Percentiles rank a stretch among this genome's conserved stretches.
Evolutionary conservation across 1,140 invertebrate genomes (phyloP).

Genomic region (Sycophila sp.): DNA sequence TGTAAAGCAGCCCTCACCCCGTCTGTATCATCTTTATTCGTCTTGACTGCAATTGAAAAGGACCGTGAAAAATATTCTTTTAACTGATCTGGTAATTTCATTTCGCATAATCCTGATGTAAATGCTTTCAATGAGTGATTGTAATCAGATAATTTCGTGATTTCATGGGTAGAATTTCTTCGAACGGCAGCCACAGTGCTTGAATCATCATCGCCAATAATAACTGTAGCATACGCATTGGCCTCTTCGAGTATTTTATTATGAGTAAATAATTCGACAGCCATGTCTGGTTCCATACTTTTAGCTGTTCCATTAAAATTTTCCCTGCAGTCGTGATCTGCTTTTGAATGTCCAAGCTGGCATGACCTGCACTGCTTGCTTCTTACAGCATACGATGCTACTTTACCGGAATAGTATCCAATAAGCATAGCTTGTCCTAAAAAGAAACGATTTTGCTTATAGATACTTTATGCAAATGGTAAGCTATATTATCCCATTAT

Average conservation of each 20-base stretch:
- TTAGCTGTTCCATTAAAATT: slow-evolving; percentile 39
- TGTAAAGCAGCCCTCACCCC: slow-evolving; percentile 2
- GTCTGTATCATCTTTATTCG: slow-evolving; percentile 24
- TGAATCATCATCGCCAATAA: slow-evolving; percentile 37
- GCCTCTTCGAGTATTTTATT: slow-evolving; percentile 11
- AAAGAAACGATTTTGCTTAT: background rate
- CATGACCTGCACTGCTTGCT: background rate
- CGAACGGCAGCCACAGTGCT: slow-evolving; percentile 34
- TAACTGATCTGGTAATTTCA: slow-evolving; percentile 3
- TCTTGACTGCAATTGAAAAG: slow-evolving; percentile 29
- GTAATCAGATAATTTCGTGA: slow-evolving; percentile 38
- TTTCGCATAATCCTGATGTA: slow-evolving; percentile 25
- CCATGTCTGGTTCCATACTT: slow-evolving; percentile 34
- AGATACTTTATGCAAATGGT: background rate
- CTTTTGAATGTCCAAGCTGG: slow-evolving; percentile 18
- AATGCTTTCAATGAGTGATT: slow-evolving; percentile 29
- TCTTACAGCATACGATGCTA: background rate
- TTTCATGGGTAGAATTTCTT: slow-evolving; percentile 1
- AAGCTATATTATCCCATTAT: background rate
- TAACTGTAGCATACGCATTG: background rate
- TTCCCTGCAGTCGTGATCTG: slow-evolving; percentile 29
- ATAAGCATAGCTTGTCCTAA: slow-evolving; percentile 3
- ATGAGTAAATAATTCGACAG: slow-evolving; percentile 25
- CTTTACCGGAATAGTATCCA: background rate
- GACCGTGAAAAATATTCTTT: slow-evolving; percentile 26